Percentiles rank a stretch among this genome's conserved stretches.
Conservation (phyloP, 2,888 invertebrate genomes). For the Drosophila buzzatii region DNA sequence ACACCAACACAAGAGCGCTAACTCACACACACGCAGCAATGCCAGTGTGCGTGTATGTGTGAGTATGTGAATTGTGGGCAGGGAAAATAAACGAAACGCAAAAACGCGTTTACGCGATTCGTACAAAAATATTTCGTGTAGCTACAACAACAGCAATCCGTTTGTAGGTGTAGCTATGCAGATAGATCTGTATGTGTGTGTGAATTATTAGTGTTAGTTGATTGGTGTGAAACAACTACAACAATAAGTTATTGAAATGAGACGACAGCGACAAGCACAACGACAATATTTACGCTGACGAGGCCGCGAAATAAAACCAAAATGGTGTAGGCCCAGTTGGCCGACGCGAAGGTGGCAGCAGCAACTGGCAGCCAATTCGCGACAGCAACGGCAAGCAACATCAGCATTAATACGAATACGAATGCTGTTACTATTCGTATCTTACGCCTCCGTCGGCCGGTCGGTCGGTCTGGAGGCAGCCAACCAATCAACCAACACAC, state of each 20-base stretch:
- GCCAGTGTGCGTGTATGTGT: conserved; percentile 46
- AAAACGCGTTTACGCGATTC: conserved; percentile 85
- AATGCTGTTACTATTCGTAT: conserved; percentile 29
- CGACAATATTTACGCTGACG: conserved; percentile 58
- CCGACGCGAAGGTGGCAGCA: conserved; percentile 75
- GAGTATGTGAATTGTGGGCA: conserved; percentile 83
- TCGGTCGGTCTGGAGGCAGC: conserved; percentile 30
- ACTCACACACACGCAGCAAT: conserved; percentile 46
- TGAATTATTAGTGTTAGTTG: conserved; percentile 45
- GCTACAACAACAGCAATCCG: conserved; percentile 50
- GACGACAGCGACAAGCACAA: conserved; percentile 58
- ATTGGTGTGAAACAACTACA: conserved; percentile 71
- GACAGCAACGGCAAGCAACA: conserved; percentile 20
- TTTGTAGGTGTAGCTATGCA: conserved; percentile 69
- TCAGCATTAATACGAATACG: conserved; percentile 33
- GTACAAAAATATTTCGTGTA: conserved; percentile 78
- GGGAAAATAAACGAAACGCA: conserved; percentile 83
- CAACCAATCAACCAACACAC: conserved; percentile 61
- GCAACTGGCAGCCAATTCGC: conserved; percentile 60
- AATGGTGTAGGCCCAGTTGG: conserved; percentile 78
- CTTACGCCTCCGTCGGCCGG: conserved; percentile 47
- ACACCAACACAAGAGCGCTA: conserved; percentile 56
- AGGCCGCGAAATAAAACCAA: conserved; percentile 69
- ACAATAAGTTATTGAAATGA: conserved; percentile 81
- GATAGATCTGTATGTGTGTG: conserved; percentile 39